Evolutionary conservation across 2,797 vertebrate genomes (phyloP).

Genomic region (Sorex maritimensis): DNA sequence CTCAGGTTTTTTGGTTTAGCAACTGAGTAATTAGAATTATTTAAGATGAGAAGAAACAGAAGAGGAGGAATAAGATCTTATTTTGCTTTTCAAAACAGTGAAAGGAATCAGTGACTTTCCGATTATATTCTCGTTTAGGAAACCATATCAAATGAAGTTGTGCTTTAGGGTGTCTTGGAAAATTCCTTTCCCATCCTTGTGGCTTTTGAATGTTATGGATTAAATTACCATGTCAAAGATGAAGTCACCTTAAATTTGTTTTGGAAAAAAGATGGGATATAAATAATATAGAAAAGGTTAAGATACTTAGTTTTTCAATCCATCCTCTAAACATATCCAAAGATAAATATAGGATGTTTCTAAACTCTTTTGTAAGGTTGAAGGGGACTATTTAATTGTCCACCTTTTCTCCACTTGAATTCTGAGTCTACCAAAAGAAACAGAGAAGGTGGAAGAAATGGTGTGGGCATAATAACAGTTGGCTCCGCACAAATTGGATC

Average conservation of each 20-base stretch:
- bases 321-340: constrained; percentile 47
- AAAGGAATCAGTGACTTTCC: constrained; percentile 28
- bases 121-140: constrained; percentile 60
- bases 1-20: neutral
- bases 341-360: constrained; percentile 52
- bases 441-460: neutral
- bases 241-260: constrained; percentile 68
- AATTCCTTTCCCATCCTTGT: constrained; percentile 58
- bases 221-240: constrained; percentile 29
- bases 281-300: constrained; percentile 61
- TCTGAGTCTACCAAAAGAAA: constrained; percentile 49
- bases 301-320: constrained; percentile 59
- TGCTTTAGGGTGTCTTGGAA: constrained; percentile 52
- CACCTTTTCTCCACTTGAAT: constrained; percentile 1
- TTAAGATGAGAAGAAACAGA: neutral
- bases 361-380: constrained; percentile 55
- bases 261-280: constrained; percentile 65
- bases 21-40: neutral
- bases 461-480: neutral
- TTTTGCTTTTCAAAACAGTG: constrained; percentile 36
- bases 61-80: neutral
- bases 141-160: constrained; percentile 50
- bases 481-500: neutral
- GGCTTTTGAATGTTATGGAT: constrained; percentile 63
- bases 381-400: constrained; percentile 36